These are phyloP conservation scores for Dolichomitus sp. DNA, from an alignment of 2,888 invertebrate species.

Conservation along the genomic window DNA sequence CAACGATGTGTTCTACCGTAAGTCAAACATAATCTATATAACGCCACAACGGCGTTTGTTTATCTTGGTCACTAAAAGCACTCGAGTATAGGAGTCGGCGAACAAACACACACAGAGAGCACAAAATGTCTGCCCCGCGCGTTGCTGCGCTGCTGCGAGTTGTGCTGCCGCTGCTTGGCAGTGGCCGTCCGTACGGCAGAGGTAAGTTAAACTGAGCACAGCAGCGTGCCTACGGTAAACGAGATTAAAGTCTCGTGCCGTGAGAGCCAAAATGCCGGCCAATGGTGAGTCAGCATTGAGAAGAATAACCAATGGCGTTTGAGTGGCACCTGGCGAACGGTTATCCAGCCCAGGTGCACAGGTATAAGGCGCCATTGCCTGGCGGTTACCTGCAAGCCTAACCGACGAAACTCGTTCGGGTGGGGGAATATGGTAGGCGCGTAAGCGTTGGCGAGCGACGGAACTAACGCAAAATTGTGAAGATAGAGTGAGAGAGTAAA, in stretches of 20 bases:
- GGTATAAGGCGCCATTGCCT: conserved; percentile 80
- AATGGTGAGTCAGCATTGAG: conserved; percentile 10
- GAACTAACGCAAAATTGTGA: conserved; percentile 19
- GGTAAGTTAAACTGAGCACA: conserved; percentile 83
- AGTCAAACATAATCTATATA: conserved; percentile 37
- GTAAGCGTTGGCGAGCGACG: conserved; percentile 9
- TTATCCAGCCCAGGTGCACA: conserved; percentile 75
- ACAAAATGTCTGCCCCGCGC: conserved; percentile 75
- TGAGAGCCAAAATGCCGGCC: conserved; percentile 36
- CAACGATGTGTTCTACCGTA: conserved; percentile 24
- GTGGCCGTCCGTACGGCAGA: conserved; percentile 80
- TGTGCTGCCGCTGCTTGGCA: conserved; percentile 54
- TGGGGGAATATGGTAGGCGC: conserved; percentile 1
- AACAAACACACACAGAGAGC: conserved; percentile 51
- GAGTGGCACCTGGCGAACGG: conserved; percentile 78
- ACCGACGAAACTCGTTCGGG: conserved; percentile 32
- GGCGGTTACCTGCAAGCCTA: conserved; percentile 72
- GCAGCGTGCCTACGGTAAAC: conserved; percentile 83
- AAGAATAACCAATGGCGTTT: conserved; percentile 67
- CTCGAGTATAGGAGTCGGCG: background rate
- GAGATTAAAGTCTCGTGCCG: conserved; percentile 81
- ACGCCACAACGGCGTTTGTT: conserved; percentile 18
- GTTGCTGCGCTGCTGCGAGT: conserved; percentile 57
- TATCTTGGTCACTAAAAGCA: conserved; percentile 29
- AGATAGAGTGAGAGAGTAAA: conserved; percentile 48